Conservation (phyloP, 92 coral and sea anemone genomes). For the Virgularia gustaviana region DNA sequence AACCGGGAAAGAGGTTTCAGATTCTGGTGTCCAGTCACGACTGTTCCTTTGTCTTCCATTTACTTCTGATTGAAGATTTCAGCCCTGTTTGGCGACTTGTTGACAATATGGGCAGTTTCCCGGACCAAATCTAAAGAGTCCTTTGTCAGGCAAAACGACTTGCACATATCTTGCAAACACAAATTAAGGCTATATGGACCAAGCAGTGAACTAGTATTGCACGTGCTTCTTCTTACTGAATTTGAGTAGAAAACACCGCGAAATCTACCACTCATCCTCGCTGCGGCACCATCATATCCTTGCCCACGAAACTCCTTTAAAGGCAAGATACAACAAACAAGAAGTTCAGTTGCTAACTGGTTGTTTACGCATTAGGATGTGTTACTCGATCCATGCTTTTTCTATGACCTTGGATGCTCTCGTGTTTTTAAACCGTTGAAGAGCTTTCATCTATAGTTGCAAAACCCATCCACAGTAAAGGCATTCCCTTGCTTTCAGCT, state of each 20-base stretch:
- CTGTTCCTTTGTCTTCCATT: background rate
- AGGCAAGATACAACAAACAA: background rate
- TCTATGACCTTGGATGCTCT: constrained; percentile 18
- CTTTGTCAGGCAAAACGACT: background rate
- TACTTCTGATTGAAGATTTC: background rate
- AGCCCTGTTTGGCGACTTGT: constrained; percentile 18
- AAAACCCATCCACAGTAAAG: constrained; percentile 4
- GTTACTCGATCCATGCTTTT: constrained; percentile 35
- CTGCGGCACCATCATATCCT: constrained; percentile 28
- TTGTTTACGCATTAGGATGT: constrained; percentile 21
- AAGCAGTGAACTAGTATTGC: constrained; percentile 5
- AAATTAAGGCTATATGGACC: constrained; percentile 19
- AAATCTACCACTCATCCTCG: constrained; percentile 25
- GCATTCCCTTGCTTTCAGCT: constrained; percentile 6
- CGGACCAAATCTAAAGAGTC: constrained; percentile 24
- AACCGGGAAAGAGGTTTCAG: constrained; percentile 44
- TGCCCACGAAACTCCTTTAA: constrained; percentile 17
- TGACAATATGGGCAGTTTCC: constrained; percentile 4
- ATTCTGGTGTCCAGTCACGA: constrained; percentile 1
- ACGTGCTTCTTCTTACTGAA: no score
- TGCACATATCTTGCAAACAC: background rate
- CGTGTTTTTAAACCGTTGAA: constrained; percentile 11
- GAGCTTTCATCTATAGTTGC: constrained; percentile 18
- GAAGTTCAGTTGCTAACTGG: constrained; percentile 15
- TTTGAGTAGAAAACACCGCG: no score